Evolutionary conservation across 2,888 invertebrate species (phyloP), one percentile per base, ranked within the genome.

Genomic region (Herminia tarsipennalis): DNA sequence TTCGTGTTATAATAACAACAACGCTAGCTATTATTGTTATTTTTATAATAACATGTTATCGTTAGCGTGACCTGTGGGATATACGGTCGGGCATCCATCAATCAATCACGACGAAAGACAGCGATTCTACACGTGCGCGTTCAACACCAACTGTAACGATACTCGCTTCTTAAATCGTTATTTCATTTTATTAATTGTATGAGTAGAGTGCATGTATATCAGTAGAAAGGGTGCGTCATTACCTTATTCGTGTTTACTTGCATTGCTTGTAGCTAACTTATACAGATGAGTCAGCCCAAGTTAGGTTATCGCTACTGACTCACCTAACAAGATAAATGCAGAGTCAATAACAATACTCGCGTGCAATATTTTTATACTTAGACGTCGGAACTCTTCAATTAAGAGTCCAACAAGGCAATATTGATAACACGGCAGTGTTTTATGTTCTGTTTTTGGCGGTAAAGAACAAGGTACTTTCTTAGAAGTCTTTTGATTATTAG

Each of bases 191-290:
- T 71, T 46, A 58, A 53, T 63, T 67, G 58, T 70, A 72, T 70
- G 73, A 76, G 78, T 63, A 68, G 47, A n/a, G n/a, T n/a, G n/a
- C n/a, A n/a, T 50, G 53, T 61, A 66, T 68, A 68, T 73, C 76
- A 75, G 61, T 70, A 66, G 59, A 52, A 50, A 41, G 39, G 68
- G 79, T 88, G 88, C 83, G 87, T 89, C 89, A 89, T 73, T 51
- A 56, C 61, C 70, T 76, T 80, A 83, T 86, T 82, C 76, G 74
- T 51, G 74, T 74, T 67, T 70, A 68, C 62, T 70, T 69, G 60
- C 61, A 64, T 69, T 70, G 63, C 61, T 67, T 70, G 61, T 62
- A 65, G 63, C 60, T 46, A 73, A 78, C 70, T 74, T 76, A 66
- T 62, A 66, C 64, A 66, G 66, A 78, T 88, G 88, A 87, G 72